Percentiles rank a stretch among this genome's conserved stretches.
Conservation (phyloP, 2,797 vertebrate species). For the Chrysocyon brachyurus region DNA sequence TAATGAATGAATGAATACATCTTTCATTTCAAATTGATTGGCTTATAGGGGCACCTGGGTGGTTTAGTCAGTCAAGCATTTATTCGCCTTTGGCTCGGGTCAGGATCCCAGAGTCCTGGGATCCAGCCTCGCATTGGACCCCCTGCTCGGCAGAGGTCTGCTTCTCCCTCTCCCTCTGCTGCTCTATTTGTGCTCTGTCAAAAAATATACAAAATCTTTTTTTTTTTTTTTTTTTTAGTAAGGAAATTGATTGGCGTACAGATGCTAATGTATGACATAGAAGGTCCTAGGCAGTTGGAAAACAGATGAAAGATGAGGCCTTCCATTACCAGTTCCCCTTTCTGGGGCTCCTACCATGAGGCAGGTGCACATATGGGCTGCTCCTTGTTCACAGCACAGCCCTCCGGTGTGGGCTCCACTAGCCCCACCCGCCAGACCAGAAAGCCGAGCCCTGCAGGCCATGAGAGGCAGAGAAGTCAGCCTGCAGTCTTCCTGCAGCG, state of each 20-base stretch:
- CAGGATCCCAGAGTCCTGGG: no score
- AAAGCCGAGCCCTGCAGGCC: neutral
- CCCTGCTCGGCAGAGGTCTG: no score
- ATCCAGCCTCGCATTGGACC: no score
- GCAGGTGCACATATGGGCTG: neutral
- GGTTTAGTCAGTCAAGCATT: no score
- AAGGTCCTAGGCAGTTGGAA: neutral
- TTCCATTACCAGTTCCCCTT: neutral
- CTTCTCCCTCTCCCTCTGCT: neutral
- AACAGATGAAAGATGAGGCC: neutral
- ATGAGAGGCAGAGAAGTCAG: neutral
- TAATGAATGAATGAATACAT: neutral
- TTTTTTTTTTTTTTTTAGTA: no score
- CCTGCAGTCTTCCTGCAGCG: neutral
- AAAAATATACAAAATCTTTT: neutral
- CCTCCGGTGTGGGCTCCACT: neutral
- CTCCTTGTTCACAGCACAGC: neutral
- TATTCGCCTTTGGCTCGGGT: no score
- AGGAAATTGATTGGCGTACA: neutral
- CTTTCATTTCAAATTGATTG: constrained; percentile 12
- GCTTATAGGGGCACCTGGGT: neutral
- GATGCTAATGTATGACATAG: neutral
- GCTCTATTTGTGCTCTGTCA: neutral
- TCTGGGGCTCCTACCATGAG: neutral
- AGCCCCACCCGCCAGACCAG: neutral